These are phyloP conservation scores for Kradibia gibbosae DNA, from an alignment of 1,140 invertebrate species.

Conservation along the genomic window DNA sequence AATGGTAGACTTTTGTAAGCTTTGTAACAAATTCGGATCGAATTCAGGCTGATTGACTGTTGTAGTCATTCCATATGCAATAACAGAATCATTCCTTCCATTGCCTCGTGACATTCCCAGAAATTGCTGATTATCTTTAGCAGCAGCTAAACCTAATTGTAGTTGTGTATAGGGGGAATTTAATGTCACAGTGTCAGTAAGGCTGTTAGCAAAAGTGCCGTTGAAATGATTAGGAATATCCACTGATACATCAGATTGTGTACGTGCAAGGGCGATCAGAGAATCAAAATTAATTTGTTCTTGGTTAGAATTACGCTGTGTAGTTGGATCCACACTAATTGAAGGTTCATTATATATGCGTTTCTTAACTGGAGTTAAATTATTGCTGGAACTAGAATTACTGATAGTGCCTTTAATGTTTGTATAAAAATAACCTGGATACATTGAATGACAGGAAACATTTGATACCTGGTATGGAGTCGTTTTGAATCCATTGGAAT, in stretches of 20 bases:
- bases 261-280: constrained; percentile 63
- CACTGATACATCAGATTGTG: constrained; percentile 56
- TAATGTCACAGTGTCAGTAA: constrained; percentile 60
- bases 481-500: constrained; percentile 65
- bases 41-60: constrained; percentile 58
- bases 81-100: constrained; percentile 61
- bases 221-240: constrained; percentile 64
- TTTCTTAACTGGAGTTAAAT: constrained; percentile 66
- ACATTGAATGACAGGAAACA: constrained; percentile 62
- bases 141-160: constrained; percentile 63
- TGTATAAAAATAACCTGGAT: constrained; percentile 67
- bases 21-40: constrained; percentile 67
- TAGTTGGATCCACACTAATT: constrained; percentile 27
- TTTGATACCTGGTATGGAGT: constrained; percentile 65
- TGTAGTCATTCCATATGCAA: constrained; percentile 58
- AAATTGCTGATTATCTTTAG: constrained; percentile 66
- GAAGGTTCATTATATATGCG: constrained; percentile 66
- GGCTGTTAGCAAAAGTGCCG: constrained; percentile 58
- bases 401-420: constrained; percentile 54
- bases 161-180: constrained; percentile 66
- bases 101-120: constrained; percentile 60
- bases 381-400: constrained; percentile 51
- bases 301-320: constrained; percentile 50
- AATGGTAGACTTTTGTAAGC: constrained; percentile 61
- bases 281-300: constrained; percentile 66